Base-by-base conservation (phyloP, 2,797 vertebrate species). In the Tolypeutes matacus region DNA sequence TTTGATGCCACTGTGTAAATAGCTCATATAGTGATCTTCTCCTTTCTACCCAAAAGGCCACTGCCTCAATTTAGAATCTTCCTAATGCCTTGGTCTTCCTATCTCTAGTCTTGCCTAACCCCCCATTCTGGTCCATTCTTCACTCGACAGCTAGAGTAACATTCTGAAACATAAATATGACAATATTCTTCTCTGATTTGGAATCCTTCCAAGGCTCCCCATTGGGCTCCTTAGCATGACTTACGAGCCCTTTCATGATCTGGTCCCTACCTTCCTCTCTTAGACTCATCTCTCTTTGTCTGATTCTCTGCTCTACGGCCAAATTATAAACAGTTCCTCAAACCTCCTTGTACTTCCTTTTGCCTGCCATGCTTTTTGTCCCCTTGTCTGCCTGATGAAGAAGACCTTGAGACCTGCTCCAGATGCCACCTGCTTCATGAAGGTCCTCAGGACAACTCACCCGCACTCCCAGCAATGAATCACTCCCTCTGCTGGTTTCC, bases 91-190 rank as follows among this genome's bases (percentile, higher is more conserved):
- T 67, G 23, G 25, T 81, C 58, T 86, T 46, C 8, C 14, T 53
- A 4, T 72, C 69, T 86, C 84, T 89, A 34, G 39, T 86, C 96
- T 86, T 91, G 46, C 25, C 12, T 73, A 93, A 64, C 14, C n/a
- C 14, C 67, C n/a, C 27, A 90, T 87, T 72, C 42, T 56, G 39
- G 67, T 69, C 39, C 31, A 58, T 73, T 77, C 49, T 70, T 84
- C 51, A 81, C 62, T 67, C 34, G 51, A 89, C 76, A 87, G 39
- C 34, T 15, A 88, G 29, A 91, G 9, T 58, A 70, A 56, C 42
- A 46, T 87, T 80, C 58, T 86, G 46, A 77, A 87, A 65, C 46
- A 67, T 51, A 87, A 96, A 91, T 65, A 15, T 93, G n/a, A 65
- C 25, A 64, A n/a, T 20, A 1, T 39, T 80, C n/a, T 36, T 20